Evolutionary conservation across 2,797 vertebrate genomes (phyloP), one percentile per base, ranked within the genome.

Genomic region (Limosa lapponica): DNA sequence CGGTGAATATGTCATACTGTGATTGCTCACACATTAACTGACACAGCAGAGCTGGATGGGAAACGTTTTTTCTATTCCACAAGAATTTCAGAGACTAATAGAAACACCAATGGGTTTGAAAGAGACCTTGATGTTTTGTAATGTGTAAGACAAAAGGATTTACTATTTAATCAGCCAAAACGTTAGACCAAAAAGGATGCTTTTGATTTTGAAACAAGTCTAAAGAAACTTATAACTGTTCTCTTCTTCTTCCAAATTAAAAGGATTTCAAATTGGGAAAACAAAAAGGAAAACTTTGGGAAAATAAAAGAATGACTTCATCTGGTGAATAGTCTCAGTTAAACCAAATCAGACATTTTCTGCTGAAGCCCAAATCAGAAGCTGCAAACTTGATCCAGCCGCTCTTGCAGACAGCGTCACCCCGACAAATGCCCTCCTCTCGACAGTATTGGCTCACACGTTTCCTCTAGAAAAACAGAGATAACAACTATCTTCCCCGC

Each of bases 21-120:
- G 95, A 95, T 69, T 95, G 95, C 95, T 96, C 96, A 94, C 87
- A 95, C 82, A 52, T 90, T 87, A 93, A 93, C 62, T 86, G 93
- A 90, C 94, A 90, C 54, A 77, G 90, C 55, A 87, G 88, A 96
- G 94, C 91, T 52, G 85, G 70, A 28, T 75, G 89, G 66, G 77
- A 86, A 87, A 83, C 1, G 1, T 16, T 55, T 95, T 61, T 91
- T 43, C 80, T 90, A 0, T 41, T 83, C 82, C 77, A 44, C 2
- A 4, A 36, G 85, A 69, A 87, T 87, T 79, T 91, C 64, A 59
- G 82, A 67, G 80, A n/a, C 51, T 55, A 43, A 65, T 46, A 90
- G 85, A 94, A 69, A 18, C 57, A 83, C 65, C 80, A 64, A 51
- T 48, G 82, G 51, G 19, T 72, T 82, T 70, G 85, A 93, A 88